These are phyloP conservation scores for Cebidichthys violaceus DNA, from an alignment of 2,113 vertebrate genomes.

Conservation along the genomic window DNA sequence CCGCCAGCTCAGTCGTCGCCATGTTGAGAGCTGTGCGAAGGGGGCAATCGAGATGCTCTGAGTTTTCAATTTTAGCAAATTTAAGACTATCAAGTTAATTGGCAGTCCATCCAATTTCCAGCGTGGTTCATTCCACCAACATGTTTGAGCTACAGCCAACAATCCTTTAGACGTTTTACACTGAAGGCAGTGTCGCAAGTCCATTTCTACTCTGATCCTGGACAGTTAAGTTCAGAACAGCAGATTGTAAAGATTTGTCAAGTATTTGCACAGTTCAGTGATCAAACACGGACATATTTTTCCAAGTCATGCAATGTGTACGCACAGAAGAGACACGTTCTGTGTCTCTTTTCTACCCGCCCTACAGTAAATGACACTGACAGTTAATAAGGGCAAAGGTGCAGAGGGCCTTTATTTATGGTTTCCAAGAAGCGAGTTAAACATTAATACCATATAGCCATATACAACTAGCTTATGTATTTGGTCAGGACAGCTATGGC, in stretches of 20 bases:
- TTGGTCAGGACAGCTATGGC: conserved; percentile 5
- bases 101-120: too few relatives aligned
- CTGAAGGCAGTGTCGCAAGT: not conserved
- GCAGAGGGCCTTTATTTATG: conserved; percentile 15
- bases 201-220: not conserved
- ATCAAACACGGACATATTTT: conserved; percentile 24
- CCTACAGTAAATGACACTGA: conserved; percentile 27
- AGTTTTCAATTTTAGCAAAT: too few relatives aligned
- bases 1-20: too few relatives aligned
- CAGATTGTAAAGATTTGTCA: conserved; percentile 14
- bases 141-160: not conserved
- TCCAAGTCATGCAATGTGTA: not conserved
- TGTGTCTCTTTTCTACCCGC: not conserved
- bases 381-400: conserved; percentile 36
- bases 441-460: conserved; percentile 39
- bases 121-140: too few relatives aligned
- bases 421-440: conserved; percentile 51
- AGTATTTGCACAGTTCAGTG: conserved; percentile 20
- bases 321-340: not conserved
- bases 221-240: not conserved
- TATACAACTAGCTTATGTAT: not conserved
- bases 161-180: not conserved
- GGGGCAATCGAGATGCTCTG: too few relatives aligned
- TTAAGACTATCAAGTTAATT: too few relatives aligned
- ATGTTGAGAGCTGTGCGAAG: too few relatives aligned